Evolutionary conservation across 2,888 invertebrate genomes (phyloP).

Genomic region (Nemotelus nigrinus): DNA sequence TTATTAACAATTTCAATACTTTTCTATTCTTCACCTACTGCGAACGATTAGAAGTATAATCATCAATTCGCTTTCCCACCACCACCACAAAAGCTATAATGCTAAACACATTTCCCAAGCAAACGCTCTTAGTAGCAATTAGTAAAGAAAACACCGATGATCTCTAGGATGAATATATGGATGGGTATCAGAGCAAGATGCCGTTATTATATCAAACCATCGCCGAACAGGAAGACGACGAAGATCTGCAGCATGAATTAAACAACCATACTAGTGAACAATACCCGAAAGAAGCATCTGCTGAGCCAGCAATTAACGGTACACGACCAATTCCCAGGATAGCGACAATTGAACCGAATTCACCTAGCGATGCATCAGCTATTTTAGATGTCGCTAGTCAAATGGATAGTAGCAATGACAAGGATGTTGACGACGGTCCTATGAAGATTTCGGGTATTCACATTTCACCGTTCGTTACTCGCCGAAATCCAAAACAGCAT

Average conservation of each 20-base stretch:
- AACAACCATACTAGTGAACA: background rate
- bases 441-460: slow-evolving; percentile 54
- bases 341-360: slow-evolving; percentile 11
- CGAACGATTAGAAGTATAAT: slow-evolving; percentile 35
- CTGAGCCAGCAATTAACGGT: background rate
- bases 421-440: slow-evolving; percentile 12
- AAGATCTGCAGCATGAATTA: background rate
- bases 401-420: background rate
- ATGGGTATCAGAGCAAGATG: slow-evolving; percentile 39
- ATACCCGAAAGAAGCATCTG: background rate
- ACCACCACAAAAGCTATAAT: background rate
- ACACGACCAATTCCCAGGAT: background rate
- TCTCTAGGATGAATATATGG: slow-evolving; percentile 37
- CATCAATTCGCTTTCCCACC: slow-evolving; percentile 5
- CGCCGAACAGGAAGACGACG: slow-evolving; percentile 12
- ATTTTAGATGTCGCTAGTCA: background rate
- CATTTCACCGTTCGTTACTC: slow-evolving; percentile 55
- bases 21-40: slow-evolving; percentile 32
- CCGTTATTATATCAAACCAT: slow-evolving; percentile 31
- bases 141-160: slow-evolving; percentile 38
- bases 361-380: slow-evolving; percentile 3
- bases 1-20: background rate
- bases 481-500: slow-evolving; percentile 52
- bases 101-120: slow-evolving; percentile 4
- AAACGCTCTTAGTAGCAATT: slow-evolving; percentile 8